Conservation (phyloP, 2,888 invertebrate genomes). For the Aspidapion aeneum region DNA sequence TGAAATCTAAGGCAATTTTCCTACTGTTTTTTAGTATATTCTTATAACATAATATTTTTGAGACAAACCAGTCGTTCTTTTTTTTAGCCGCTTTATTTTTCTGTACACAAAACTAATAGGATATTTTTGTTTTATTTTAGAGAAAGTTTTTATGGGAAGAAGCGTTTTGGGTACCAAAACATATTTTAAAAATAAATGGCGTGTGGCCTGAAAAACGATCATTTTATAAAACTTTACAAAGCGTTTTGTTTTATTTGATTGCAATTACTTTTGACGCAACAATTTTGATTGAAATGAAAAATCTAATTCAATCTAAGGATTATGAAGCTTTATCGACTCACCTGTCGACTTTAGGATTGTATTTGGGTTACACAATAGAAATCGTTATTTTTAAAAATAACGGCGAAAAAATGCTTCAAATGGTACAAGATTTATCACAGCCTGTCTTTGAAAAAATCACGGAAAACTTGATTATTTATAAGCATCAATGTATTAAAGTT, state of each 20-base stretch:
- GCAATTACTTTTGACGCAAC: constrained; percentile 12
- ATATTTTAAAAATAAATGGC: constrained; percentile 7
- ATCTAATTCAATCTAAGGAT: constrained; percentile 7
- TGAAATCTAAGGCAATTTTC: too few relatives aligned
- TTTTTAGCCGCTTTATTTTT: too few relatives aligned
- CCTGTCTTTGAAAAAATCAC: constrained; percentile 14
- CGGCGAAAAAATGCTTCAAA: background rate
- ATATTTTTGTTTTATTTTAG: too few relatives aligned
- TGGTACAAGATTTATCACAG: constrained; percentile 3
- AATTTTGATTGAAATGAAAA: constrained; percentile 12
- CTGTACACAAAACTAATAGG: too few relatives aligned
- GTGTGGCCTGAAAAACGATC: constrained; percentile 10
- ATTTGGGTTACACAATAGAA: constrained; percentile 14
- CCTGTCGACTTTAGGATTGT: constrained; percentile 15
- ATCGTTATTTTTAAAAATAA: constrained; percentile 14
- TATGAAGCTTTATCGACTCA: constrained; percentile 13
- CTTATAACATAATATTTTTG: too few relatives aligned
- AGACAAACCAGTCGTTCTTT: too few relatives aligned
- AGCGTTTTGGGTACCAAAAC: constrained; percentile 7
- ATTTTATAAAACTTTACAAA: background rate
- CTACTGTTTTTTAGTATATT: too few relatives aligned
- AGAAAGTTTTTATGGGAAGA: constrained; percentile 6
- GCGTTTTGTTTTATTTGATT: background rate
- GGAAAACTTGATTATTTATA: constrained; percentile 4
- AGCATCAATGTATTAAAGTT: constrained; percentile 9